A percentile compares a stretch with the other conserved stretches of the same genome.
phyloP scores from a whole-genome alignment of 2,113 vertebrate genomes.

The Colossoma macropomum region DNA sequence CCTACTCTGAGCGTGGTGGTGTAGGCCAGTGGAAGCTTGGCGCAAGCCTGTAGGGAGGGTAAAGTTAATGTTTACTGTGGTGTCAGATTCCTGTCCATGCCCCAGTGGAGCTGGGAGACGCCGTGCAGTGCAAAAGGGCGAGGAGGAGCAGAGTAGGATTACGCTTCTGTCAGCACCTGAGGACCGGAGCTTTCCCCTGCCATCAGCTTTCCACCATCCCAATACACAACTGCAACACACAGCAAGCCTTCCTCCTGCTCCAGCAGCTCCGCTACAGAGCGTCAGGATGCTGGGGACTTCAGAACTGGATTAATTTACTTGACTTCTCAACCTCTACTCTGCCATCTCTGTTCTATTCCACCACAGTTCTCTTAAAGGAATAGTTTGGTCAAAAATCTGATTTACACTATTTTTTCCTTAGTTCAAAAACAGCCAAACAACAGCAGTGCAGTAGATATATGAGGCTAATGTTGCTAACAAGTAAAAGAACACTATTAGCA shows the following conservation, averaged over 20 bases:
- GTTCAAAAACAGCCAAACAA: too few relatives aligned
- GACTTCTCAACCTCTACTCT: not conserved
- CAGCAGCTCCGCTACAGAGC: not conserved
- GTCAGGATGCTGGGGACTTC: not conserved
- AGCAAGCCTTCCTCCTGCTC: not conserved
- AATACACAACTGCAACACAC: not conserved
- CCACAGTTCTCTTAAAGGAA: not conserved
- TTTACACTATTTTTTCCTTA: not conserved
- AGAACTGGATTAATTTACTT: not conserved
- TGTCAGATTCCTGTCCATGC: constrained; percentile 37
- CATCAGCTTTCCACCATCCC: constrained; percentile 1
- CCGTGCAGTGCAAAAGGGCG: constrained; percentile 27
- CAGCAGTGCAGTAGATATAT: not conserved
- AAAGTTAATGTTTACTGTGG: constrained; percentile 10
- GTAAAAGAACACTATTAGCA: not conserved
- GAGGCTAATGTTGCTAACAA: not conserved
- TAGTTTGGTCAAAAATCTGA: not conserved
- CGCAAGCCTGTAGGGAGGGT: not conserved
- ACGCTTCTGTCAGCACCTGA: constrained; percentile 55
- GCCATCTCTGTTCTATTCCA: not conserved
- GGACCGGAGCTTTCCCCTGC: constrained; percentile 29
- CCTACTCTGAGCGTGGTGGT: not conserved
- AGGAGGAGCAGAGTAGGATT: constrained; percentile 47
- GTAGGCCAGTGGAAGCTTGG: not conserved
- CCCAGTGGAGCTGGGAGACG: constrained; percentile 59